phyloP scores from a whole-genome alignment of 2,888 invertebrate genomes.

The Hirtodrosophila confusa region DNA sequence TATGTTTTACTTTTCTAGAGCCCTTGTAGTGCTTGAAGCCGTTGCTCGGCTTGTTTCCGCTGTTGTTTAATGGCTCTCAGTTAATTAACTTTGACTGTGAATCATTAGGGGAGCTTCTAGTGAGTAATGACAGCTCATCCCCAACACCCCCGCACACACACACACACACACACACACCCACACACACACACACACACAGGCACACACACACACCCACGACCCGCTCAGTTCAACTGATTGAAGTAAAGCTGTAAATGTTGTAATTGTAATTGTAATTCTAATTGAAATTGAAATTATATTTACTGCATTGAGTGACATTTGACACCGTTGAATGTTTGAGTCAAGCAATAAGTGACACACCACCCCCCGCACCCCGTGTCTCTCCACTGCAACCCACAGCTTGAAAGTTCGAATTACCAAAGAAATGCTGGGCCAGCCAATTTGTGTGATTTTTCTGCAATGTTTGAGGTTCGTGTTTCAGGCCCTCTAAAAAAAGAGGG shows the following conservation, averaged over 20 bases:
- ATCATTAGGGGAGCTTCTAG: conserved; percentile 2
- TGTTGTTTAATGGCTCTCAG: conserved; percentile 9
- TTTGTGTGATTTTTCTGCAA: neutral
- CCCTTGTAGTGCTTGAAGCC: no score
- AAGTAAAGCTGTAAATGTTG: conserved; percentile 41
- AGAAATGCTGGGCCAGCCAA: neutral
- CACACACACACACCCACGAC: neutral
- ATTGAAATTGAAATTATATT: conserved; percentile 58
- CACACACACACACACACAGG: neutral
- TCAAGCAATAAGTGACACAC: conserved; percentile 4
- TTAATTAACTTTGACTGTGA: conserved; percentile 18
- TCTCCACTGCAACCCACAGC: neutral
- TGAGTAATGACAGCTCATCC: conserved; percentile 3
- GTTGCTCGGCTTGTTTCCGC: neutral
- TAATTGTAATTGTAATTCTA: conserved; percentile 32
- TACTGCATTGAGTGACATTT: conserved; percentile 56
- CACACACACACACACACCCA: neutral
- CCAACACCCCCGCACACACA: neutral
- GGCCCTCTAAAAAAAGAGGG: no score
- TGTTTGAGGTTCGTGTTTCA: neutral
- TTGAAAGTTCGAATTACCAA: neutral
- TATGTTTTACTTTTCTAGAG: no score
- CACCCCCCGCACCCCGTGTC: neutral
- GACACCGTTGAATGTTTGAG: conserved; percentile 35
- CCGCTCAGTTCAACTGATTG: conserved; percentile 13